Evolutionary conservation across 2,113 vertebrate species (phyloP).

Genomic region (Zeus faber): DNA sequence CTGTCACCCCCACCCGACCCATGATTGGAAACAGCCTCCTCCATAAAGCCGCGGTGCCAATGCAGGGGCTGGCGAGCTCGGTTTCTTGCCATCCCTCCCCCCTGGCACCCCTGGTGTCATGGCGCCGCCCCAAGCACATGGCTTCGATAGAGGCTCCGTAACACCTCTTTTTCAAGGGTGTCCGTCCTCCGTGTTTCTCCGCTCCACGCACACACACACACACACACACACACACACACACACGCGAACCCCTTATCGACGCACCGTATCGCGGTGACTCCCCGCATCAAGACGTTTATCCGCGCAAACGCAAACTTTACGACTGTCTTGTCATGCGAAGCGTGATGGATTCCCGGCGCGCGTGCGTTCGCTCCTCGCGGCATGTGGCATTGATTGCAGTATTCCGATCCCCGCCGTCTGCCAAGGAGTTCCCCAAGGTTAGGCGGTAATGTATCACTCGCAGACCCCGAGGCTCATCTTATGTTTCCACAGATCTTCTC

Average conservation of each 20-base stretch:
- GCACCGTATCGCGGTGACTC: too few species aligned
- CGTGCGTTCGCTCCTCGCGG: conserved; percentile 34
- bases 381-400: conserved; percentile 64
- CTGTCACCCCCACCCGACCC: conserved; percentile 38
- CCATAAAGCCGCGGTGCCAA: conserved; percentile 5
- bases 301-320: conserved; percentile 47
- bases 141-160: conserved; percentile 49
- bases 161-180: too few species aligned
- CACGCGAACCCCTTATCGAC: not conserved
- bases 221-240: conserved; percentile 27
- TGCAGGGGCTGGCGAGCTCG: conserved; percentile 27
- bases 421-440: conserved; percentile 55
- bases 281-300: conserved; percentile 39
- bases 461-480: conserved; percentile 46
- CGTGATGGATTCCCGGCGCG: conserved; percentile 45
- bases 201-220: conserved; percentile 19
- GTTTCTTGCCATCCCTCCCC: conserved; percentile 32
- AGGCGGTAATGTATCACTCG: conserved; percentile 57
- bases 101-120: conserved; percentile 39
- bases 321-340: conserved; percentile 44
- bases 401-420: conserved; percentile 49
- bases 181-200: too few species aligned
- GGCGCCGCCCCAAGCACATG: conserved; percentile 66
- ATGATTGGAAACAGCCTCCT: conserved; percentile 31
- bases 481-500: conserved; percentile 64